These are phyloP conservation scores for Catharus fuscescens DNA, from an alignment of 2,113 vertebrate genomes.

Conservation along the genomic window DNA sequence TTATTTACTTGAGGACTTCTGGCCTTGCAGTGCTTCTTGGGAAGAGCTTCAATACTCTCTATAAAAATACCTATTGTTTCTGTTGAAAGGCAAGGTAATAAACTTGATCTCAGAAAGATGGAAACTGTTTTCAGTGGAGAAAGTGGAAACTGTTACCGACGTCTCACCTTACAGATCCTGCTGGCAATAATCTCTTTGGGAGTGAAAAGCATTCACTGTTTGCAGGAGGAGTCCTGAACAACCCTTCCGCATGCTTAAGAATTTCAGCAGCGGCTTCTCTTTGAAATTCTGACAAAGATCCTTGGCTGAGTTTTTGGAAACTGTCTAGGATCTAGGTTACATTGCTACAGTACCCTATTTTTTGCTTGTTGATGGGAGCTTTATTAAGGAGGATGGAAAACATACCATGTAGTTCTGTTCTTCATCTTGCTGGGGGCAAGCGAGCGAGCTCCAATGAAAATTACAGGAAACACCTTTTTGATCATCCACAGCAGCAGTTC, in stretches of 20 bases:
- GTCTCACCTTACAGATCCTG: neutral
- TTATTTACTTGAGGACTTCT: neutral
- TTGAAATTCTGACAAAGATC: conserved; percentile 22
- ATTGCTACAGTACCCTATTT: neutral
- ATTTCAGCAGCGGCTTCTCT: conserved; percentile 43
- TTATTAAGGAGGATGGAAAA: neutral
- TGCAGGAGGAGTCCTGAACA: conserved; percentile 9
- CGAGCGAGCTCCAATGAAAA: neutral
- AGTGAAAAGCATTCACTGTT: neutral
- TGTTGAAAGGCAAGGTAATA: neutral
- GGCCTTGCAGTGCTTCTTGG: neutral
- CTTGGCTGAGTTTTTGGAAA: conserved; percentile 41
- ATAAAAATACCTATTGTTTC: neutral
- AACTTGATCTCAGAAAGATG: neutral
- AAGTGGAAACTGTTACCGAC: neutral
- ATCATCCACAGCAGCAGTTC: neutral
- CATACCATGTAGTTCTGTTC: neutral
- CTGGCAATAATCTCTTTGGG: neutral
- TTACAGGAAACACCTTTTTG: neutral
- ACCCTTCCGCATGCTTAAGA: conserved; percentile 12
- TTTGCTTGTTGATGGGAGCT: neutral
- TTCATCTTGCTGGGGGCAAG: neutral
- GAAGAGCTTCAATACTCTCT: neutral
- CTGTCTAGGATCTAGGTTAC: conserved; percentile 22
- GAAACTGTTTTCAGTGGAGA: neutral